Conservation (phyloP, 2,797 vertebrate species). For the Anas capensis region DNA sequence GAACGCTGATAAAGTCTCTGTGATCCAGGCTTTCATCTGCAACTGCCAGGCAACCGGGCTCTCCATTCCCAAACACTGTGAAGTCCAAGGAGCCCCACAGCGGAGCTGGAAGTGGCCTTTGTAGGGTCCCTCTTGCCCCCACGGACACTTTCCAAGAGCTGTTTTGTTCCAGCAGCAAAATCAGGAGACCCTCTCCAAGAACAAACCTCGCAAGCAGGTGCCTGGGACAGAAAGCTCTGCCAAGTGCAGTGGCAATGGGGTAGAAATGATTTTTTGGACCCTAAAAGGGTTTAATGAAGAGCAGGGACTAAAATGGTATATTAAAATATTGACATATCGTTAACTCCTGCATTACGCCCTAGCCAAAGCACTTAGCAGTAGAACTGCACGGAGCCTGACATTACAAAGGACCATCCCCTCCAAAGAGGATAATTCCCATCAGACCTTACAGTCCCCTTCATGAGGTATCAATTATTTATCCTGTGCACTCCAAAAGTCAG, state of each 20-base stretch:
- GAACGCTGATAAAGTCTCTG: not conserved
- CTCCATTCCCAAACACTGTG: not conserved
- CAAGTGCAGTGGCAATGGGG: accelerated
- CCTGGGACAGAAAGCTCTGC: not conserved
- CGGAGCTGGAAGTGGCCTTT: not conserved
- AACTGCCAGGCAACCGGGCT: accelerated
- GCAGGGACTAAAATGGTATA: not conserved
- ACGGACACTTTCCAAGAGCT: not conserved
- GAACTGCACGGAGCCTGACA: not conserved
- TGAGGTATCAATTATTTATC: conserved; percentile 39
- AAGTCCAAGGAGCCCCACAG: not conserved
- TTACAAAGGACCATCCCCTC: not conserved
- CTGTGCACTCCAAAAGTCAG: conserved; percentile 31
- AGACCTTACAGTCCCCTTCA: conserved; percentile 1
- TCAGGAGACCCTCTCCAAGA: not conserved
- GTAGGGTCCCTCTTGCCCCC: not conserved
- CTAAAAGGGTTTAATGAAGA: conserved; percentile 16
- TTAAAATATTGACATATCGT: not conserved
- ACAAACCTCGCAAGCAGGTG: not conserved
- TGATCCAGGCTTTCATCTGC: not conserved
- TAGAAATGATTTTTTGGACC: not conserved
- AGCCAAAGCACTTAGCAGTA: conserved; percentile 6
- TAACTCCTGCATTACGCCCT: not conserved
- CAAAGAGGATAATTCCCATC: conserved; percentile 51
- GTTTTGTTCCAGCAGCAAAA: not conserved